Conservation (phyloP, 2,113 vertebrate genomes). For the Ictalurus punctatus region DNA sequence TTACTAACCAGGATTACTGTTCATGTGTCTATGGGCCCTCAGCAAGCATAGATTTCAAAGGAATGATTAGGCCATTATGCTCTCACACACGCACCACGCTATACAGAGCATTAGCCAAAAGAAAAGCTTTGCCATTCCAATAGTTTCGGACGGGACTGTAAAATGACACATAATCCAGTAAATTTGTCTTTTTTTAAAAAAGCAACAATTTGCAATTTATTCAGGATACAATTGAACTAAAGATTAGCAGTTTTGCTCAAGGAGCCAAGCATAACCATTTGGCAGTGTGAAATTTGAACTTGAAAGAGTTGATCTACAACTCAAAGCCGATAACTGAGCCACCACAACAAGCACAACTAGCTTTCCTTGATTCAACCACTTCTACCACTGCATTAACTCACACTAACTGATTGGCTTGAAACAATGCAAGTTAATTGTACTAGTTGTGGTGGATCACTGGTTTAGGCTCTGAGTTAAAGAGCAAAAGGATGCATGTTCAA, state of each 20-base stretch:
- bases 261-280: not conserved
- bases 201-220: not conserved
- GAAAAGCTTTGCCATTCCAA: no score
- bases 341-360: not conserved
- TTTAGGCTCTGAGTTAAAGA: not conserved
- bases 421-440: not conserved
- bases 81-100: not conserved
- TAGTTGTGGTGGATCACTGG: not conserved
- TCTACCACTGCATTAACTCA: not conserved
- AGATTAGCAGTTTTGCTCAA: not conserved
- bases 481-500: not conserved
- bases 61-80: not conserved
- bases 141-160: no score
- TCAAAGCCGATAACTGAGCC: not conserved
- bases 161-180: not conserved
- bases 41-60: not conserved
- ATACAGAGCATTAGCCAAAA: not conserved
- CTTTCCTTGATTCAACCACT: not conserved
- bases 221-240: not conserved
- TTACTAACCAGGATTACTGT: conserved; percentile 8
- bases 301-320: not conserved
- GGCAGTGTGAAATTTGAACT: not conserved
- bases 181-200: not conserved
- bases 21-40: not conserved
- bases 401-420: not conserved